Evolutionary conservation across 1,140 invertebrate species (phyloP).

Genomic region (Gonioctena quinquepunctata): DNA sequence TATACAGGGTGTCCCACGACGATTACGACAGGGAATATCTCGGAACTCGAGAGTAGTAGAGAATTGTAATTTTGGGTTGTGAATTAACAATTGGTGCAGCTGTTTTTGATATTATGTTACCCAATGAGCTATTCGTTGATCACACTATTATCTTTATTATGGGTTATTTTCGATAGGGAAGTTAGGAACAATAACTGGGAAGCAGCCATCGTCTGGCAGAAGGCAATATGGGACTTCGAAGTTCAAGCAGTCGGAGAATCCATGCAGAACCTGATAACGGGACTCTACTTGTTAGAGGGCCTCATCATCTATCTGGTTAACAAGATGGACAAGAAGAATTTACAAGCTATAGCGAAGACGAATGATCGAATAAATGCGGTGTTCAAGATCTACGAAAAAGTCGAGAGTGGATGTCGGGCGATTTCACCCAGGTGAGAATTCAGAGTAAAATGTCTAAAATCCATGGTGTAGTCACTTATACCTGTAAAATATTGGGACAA

Average conservation of each 20-base stretch:
- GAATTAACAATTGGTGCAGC: too few relatives aligned
- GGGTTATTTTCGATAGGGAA: conserved; percentile 31
- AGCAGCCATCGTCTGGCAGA: conserved; percentile 53
- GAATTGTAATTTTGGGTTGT: too few relatives aligned
- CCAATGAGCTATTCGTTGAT: too few relatives aligned
- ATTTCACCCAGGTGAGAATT: conserved; percentile 45
- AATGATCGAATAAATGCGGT: conserved; percentile 46
- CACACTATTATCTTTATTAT: too few relatives aligned
- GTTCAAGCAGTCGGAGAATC: conserved; percentile 41
- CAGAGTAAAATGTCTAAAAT: too few relatives aligned
- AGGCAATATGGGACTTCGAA: conserved; percentile 49
- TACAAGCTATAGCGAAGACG: conserved; percentile 46
- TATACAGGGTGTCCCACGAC: too few relatives aligned
- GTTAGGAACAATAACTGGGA: conserved; percentile 56
- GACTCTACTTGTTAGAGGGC: conserved; percentile 55
- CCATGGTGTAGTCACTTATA: too few relatives aligned
- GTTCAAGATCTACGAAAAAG: conserved; percentile 44
- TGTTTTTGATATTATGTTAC: too few relatives aligned
- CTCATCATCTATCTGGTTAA: conserved; percentile 53
- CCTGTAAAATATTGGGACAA: too few relatives aligned
- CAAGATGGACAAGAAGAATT: conserved; percentile 55
- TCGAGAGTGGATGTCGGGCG: conserved; percentile 37
- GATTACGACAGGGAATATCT: too few relatives aligned
- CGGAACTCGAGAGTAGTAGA: too few relatives aligned
- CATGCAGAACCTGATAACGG: conserved; percentile 51